These are phyloP conservation scores for Cyclophora punctaria DNA, from an alignment of 2,888 invertebrate genomes.

Conservation along the genomic window DNA sequence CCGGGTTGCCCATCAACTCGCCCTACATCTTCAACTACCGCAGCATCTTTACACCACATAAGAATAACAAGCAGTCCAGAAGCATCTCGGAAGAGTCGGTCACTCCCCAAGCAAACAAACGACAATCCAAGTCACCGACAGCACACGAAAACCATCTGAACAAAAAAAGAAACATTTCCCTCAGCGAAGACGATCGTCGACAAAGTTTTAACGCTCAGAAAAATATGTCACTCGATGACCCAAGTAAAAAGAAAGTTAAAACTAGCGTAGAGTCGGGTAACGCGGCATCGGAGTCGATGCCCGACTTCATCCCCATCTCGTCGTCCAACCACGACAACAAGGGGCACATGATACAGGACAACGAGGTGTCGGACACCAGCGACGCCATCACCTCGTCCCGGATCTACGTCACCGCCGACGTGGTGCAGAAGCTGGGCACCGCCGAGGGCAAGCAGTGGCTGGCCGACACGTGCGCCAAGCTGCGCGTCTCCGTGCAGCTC, in stretches of 20 bases:
- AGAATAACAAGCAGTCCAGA: constrained; percentile 14
- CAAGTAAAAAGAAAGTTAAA: constrained; percentile 2
- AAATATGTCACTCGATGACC: constrained; percentile 4
- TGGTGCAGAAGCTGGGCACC: constrained; percentile 60
- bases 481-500: constrained; percentile 48
- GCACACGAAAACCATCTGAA: constrained; percentile 42
- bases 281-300: constrained; percentile 28
- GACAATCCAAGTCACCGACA: constrained; percentile 57
- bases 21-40: constrained; percentile 53
- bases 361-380: constrained; percentile 63
- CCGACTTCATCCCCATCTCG: constrained; percentile 42
- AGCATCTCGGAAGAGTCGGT: constrained; percentile 22
- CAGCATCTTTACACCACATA: constrained; percentile 28
- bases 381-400: constrained; percentile 58
- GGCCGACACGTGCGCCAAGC: constrained; percentile 37
- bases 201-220: constrained; percentile 13
- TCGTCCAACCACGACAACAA: constrained; percentile 52
- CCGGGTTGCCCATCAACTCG: constrained; percentile 52
- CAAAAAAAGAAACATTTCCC: constrained; percentile 41
- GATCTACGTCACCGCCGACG: constrained; percentile 64
- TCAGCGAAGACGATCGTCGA: constrained; percentile 19
- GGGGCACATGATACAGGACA: constrained; percentile 63
- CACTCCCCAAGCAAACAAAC: constrained; percentile 31
- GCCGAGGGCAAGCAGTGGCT: constrained; percentile 66
- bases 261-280: constrained; percentile 1